Evolutionary conservation across 30 jellyfish, hydroid and myxozoan genomes (phyloP).

Genomic region (Cassiopea xamachana): DNA sequence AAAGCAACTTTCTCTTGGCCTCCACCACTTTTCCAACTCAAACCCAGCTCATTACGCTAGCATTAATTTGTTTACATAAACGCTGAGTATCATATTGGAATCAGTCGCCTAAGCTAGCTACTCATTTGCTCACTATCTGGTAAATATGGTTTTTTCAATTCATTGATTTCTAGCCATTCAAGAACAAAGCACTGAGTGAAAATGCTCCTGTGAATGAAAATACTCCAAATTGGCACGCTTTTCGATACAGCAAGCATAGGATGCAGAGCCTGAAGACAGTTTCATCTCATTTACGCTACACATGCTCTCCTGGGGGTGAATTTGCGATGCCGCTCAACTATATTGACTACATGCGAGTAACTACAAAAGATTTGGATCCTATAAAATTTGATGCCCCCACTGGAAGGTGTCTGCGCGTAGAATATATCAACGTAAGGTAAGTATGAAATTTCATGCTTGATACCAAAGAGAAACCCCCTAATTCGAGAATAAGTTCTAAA

Average conservation of each 20-base stretch:
- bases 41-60: too few species aligned
- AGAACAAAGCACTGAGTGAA: not conserved
- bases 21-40: too few species aligned
- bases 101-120: too few species aligned
- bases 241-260: conserved; percentile 5
- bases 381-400: conserved; percentile 1
- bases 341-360: conserved; percentile 24
- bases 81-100: too few species aligned
- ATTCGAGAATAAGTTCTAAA: too few species aligned
- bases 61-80: too few species aligned
- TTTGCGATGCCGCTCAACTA: not conserved
- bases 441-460: not conserved
- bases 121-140: too few species aligned
- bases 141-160: not conserved
- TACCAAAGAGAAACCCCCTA: too few species aligned
- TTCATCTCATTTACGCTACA: conserved; percentile 3
- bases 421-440: conserved; percentile 15
- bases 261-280: conserved; percentile 5
- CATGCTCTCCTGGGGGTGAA: conserved; percentile 32
- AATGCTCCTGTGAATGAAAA: conserved; percentile 45
- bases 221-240: conserved; percentile 14
- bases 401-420: conserved; percentile 18
- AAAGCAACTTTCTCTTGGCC: too few species aligned
- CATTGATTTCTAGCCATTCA: not conserved
- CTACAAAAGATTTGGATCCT: conserved; percentile 1